phyloP scores from a whole-genome alignment of 1,140 invertebrate species.

The Lanistes nyassanus region DNA sequence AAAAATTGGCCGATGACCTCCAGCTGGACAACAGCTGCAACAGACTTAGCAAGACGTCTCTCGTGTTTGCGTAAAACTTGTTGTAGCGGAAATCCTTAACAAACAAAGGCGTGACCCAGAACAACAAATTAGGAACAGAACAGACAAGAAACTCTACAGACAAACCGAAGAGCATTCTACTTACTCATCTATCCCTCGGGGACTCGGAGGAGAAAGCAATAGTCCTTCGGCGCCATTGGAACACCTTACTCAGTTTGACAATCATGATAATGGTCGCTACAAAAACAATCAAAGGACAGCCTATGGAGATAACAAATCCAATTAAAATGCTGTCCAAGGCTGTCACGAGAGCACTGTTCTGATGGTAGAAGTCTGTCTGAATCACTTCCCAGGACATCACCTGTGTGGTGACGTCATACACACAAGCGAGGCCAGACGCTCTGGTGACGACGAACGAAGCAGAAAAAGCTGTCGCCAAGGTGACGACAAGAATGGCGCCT shows the following conservation, averaged over 20 bases:
- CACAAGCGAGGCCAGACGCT: not conserved
- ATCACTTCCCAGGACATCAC: not conserved
- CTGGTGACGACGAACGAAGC: not conserved
- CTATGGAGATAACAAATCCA: not conserved
- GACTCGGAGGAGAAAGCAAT: not conserved
- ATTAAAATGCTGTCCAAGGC: not conserved
- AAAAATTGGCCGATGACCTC: slow-evolving; percentile 6
- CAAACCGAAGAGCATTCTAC: slow-evolving; percentile 6
- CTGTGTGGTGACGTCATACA: not conserved
- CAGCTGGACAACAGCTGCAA: not conserved
- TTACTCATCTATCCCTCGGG: not conserved
- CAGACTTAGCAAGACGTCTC: not conserved
- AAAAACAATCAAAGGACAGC: slow-evolving; percentile 7
- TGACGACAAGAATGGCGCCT: not conserved
- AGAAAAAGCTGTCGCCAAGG: not conserved
- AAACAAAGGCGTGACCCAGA: slow-evolving; percentile 8
- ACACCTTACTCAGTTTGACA: not conserved
- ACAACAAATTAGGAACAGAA: slow-evolving; percentile 1
- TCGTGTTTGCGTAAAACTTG: not conserved
- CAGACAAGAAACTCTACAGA: slow-evolving; percentile 12
- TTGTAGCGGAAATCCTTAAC: not conserved
- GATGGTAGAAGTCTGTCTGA: not conserved
- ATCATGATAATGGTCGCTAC: slow-evolving; percentile 2
- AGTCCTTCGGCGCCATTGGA: not conserved
- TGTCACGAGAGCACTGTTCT: not conserved